Evolutionary conservation across 2,113 vertebrate genomes (phyloP).

Genomic region (Phrynocephalus versicolor): DNA sequence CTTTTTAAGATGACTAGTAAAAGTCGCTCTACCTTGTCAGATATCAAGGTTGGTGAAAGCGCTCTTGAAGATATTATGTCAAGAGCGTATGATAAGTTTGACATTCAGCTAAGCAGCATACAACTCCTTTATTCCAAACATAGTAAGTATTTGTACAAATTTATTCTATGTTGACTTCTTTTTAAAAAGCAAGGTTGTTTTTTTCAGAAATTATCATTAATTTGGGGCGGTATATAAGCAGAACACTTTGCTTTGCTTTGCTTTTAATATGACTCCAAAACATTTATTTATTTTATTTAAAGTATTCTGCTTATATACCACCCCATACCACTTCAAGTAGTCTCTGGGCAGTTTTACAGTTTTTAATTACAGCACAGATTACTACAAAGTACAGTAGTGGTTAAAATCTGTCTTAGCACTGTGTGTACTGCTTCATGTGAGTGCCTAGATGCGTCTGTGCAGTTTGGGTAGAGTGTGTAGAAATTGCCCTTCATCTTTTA

Average conservation of each 20-base stretch:
- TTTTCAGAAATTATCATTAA: background rate
- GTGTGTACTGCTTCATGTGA: background rate
- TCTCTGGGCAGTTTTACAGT: no score
- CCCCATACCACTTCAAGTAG: no score
- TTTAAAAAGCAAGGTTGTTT: background rate
- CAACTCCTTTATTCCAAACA: conserved; percentile 91
- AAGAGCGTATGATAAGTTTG: conserved; percentile 94
- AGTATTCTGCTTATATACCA: no score
- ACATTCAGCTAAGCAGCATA: conserved; percentile 90
- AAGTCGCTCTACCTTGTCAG: conserved; percentile 81
- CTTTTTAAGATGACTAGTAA: conserved; percentile 83
- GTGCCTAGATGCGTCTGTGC: background rate
- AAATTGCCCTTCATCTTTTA: background rate
- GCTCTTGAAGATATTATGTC: conserved; percentile 94
- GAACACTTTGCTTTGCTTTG: no score
- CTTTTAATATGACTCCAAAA: no score
- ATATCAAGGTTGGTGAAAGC: conserved; percentile 78
- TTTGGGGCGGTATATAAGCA: no score
- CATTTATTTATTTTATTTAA: no score
- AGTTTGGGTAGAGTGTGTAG: background rate
- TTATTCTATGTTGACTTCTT: background rate
- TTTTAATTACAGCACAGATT: no score
- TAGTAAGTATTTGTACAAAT: conserved; percentile 73
- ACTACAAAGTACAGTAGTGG: background rate
- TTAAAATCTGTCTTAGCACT: background rate